These are phyloP conservation scores for Otolemur crassicaudatus DNA, from an alignment of 2,797 vertebrate genomes.

Conservation along the genomic window DNA sequence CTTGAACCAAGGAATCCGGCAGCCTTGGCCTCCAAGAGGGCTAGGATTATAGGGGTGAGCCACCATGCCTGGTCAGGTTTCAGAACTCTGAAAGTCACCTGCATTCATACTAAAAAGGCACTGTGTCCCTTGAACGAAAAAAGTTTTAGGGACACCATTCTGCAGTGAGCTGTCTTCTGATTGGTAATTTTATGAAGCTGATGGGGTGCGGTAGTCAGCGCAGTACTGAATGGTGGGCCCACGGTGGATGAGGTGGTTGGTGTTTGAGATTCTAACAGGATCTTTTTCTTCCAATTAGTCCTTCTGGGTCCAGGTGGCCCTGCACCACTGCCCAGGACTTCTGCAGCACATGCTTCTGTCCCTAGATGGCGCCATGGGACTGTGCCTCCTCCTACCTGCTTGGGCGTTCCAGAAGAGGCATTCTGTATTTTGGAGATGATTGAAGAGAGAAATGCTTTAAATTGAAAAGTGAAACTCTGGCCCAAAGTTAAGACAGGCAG, in stretches of 20 bases:
- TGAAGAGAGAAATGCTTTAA: neutral
- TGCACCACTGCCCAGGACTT: rapidly evolving
- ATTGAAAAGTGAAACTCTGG: neutral
- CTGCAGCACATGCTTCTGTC: neutral
- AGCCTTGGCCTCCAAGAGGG: too few relatives aligned
- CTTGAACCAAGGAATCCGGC: too few relatives aligned
- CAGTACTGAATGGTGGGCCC: neutral
- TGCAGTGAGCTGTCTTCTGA: neutral
- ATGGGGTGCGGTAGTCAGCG: neutral
- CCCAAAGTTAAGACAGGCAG: neutral
- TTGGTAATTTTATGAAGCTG: neutral
- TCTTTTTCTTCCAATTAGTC: neutral
- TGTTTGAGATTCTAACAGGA: too few relatives aligned
- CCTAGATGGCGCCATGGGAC: slow-evolving; percentile 23
- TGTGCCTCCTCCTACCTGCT: neutral
- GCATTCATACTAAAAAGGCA: neutral
- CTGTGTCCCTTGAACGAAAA: neutral
- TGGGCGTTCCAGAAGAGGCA: neutral
- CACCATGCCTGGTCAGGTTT: too few relatives aligned
- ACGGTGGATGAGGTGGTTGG: neutral
- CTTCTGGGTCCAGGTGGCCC: too few relatives aligned
- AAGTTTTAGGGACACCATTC: neutral
- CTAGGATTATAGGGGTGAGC: too few relatives aligned
- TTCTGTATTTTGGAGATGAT: neutral
- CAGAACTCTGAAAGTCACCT: neutral